Percentiles rank a stretch among this genome's conserved stretches.
Evolutionary conservation across 2,888 invertebrate genomes (phyloP).

Genomic region (Drosophila pegasa): DNA sequence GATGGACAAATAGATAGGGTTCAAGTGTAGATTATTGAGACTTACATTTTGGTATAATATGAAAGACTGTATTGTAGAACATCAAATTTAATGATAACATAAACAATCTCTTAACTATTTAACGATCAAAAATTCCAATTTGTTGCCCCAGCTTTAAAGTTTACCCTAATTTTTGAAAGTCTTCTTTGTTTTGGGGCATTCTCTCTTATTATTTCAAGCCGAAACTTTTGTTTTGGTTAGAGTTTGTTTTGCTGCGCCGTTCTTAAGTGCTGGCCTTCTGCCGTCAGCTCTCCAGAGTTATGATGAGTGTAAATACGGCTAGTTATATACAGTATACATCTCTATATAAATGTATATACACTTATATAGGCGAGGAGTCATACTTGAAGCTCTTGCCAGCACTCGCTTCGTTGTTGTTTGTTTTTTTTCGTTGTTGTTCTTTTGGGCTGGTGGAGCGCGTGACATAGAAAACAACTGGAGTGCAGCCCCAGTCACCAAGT

Average conservation of each 20-base stretch:
- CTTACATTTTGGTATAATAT: no score
- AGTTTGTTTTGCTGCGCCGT: conserved; percentile 5
- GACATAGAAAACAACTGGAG: conserved; percentile 67
- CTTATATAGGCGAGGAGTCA: conserved; percentile 32
- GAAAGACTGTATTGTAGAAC: no score
- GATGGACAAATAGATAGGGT: no score
- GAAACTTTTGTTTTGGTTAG: conserved; percentile 21
- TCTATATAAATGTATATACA: not conserved
- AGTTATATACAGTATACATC: not conserved
- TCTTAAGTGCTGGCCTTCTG: conserved; percentile 56
- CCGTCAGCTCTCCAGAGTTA: conserved; percentile 37
- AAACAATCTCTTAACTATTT: not conserved
- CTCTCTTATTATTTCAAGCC: conserved; percentile 30
- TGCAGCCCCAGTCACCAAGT: conserved; percentile 54
- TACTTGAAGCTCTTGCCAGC: conserved; percentile 22
- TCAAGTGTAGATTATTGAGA: no score
- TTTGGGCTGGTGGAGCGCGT: conserved; percentile 62
- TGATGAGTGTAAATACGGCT: conserved; percentile 17
- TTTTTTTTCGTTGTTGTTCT: conserved; percentile 50
- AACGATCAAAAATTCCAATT: not conserved
- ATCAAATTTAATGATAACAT: no score
- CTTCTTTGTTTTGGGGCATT: not conserved
- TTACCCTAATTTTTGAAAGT: not conserved
- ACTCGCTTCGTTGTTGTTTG: conserved; percentile 51
- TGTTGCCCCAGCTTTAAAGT: not conserved